phyloP scores from a whole-genome alignment of 2,888 invertebrate genomes.

The Ochlodes sylvanus region DNA sequence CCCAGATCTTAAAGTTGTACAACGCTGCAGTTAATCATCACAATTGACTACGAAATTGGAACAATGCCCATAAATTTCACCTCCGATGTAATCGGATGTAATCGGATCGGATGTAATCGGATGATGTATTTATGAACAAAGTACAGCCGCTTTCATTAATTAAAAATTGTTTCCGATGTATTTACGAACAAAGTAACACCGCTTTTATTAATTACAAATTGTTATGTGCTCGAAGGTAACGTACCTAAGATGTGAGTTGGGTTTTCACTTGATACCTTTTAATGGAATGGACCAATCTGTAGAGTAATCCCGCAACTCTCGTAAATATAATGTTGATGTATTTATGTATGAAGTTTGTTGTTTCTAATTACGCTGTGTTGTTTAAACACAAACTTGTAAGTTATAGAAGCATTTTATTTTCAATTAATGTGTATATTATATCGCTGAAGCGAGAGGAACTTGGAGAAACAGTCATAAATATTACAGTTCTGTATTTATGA shows the following conservation, averaged over 20 bases:
- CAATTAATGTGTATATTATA: slow-evolving; percentile 13
- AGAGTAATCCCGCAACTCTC: slow-evolving; percentile 42
- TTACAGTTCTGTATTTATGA: slow-evolving; percentile 48
- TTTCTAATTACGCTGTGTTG: slow-evolving; percentile 24
- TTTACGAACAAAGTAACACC: slow-evolving; percentile 56
- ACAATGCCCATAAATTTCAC: slow-evolving; percentile 55
- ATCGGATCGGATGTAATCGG: too few species aligned
- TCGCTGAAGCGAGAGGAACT: slow-evolving; percentile 4
- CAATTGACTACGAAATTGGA: slow-evolving; percentile 42
- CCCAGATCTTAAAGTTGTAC: neutral
- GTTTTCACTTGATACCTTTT: slow-evolving; percentile 28
- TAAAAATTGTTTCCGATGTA: slow-evolving; percentile 48
- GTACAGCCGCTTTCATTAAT: slow-evolving; percentile 13
- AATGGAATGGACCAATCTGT: slow-evolving; percentile 19
- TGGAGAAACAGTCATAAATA: slow-evolving; percentile 31
- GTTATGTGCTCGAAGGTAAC: slow-evolving; percentile 14
- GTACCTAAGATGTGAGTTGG: slow-evolving; percentile 21
- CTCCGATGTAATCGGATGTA: too few species aligned
- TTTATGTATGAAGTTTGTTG: slow-evolving; percentile 57
- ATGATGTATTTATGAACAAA: slow-evolving; percentile 64
- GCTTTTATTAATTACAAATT: slow-evolving; percentile 25
- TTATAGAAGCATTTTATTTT: slow-evolving; percentile 14
- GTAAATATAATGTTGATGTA: slow-evolving; percentile 60
- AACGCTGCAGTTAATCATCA: slow-evolving; percentile 61
- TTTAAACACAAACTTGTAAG: slow-evolving; percentile 31